Evolutionary conservation across 2,113 vertebrate genomes (phyloP).

Genomic region (Ivindomyrus marchei): DNA sequence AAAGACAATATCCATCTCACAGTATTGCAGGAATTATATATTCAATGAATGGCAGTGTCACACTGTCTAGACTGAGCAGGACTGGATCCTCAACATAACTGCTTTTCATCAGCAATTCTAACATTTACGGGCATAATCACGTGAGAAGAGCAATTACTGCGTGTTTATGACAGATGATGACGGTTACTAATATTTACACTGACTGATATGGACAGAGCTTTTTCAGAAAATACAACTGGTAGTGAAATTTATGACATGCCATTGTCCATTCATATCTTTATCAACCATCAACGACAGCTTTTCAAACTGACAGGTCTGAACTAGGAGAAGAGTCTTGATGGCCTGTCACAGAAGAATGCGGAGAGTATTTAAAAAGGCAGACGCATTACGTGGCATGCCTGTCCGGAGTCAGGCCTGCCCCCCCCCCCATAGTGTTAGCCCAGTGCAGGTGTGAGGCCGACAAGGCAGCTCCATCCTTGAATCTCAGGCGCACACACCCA

Average conservation of each 20-base stretch:
- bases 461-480: not conserved
- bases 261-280: not conserved
- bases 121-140: not conserved
- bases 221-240: not conserved
- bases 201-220: not conserved
- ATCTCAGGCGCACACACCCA: slow-evolving; percentile 43
- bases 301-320: not conserved
- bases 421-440: not conserved
- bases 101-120: not conserved
- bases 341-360: not conserved
- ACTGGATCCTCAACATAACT: not conserved
- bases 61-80: not conserved
- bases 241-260: not conserved
- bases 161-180: not conserved
- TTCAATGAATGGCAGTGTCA: not conserved
- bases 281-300: not conserved
- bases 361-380: not conserved
- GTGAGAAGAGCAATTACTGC: not conserved
- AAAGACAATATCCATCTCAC: slow-evolving; percentile 17
- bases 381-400: not conserved
- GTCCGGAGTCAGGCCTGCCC: not conserved
- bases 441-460: not conserved
- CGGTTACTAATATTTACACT: not conserved
- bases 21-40: slow-evolving; percentile 9
- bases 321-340: not conserved